phyloP scores from a whole-genome alignment of 2,888 invertebrate genomes.

The Pristionchus entomophagus region DNA sequence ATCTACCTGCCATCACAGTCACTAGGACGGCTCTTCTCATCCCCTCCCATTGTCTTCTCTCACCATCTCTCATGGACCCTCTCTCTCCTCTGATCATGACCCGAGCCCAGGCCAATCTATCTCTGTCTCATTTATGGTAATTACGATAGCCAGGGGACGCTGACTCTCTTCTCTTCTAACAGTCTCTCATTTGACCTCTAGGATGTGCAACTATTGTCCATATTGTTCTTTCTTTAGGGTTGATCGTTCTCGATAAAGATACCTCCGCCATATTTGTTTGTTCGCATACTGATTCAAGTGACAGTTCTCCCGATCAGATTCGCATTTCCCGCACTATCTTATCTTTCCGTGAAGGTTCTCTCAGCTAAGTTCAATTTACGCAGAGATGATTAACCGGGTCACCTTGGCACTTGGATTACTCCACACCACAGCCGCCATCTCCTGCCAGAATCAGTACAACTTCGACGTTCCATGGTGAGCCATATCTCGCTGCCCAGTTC shows the following conservation, averaged over 20 bases:
- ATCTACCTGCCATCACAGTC: not conserved
- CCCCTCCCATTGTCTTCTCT: not conserved
- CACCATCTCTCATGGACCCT: not conserved
- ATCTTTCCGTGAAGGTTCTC: too few relatives aligned
- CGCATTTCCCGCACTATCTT: too few relatives aligned
- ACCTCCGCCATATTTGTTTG: not conserved
- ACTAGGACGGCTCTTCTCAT: not conserved
- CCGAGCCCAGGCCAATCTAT: slow-evolving; percentile 20
- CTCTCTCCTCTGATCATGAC: slow-evolving; percentile 13
- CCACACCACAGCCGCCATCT: slow-evolving; percentile 54
- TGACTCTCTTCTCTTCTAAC: not conserved
- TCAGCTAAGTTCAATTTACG: slow-evolving; percentile 44
- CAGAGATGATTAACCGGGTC: slow-evolving; percentile 42
- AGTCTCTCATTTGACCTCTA: slow-evolving; percentile 25
- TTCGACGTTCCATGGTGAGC: slow-evolving; percentile 68
- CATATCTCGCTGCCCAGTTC: not conserved
- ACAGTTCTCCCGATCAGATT: too few relatives aligned
- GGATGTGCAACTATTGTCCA: not conserved
- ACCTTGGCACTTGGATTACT: slow-evolving; percentile 33
- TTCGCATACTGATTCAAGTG: not conserved
- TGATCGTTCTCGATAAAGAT: not conserved
- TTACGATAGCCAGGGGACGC: not conserved
- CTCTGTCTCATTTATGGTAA: slow-evolving; percentile 16
- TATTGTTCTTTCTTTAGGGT: not conserved
- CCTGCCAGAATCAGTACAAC: slow-evolving; percentile 68